Percentiles rank a stretch among this genome's conserved stretches.
These are phyloP conservation scores for Cryptus armator DNA, from an alignment of 2,888 invertebrate genomes.

Conservation along the genomic window DNA sequence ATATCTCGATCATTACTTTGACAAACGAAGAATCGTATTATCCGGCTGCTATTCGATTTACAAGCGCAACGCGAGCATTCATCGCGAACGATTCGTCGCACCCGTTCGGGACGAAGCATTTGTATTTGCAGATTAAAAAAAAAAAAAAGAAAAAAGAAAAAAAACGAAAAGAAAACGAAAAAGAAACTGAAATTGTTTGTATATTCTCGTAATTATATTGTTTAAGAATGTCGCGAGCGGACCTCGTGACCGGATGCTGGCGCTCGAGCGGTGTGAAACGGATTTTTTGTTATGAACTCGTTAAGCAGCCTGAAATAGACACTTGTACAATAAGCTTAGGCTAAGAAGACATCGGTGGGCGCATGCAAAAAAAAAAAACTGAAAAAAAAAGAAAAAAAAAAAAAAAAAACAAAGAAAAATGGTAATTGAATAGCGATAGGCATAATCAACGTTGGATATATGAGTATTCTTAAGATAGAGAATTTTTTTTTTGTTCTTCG, in stretches of 20 bases:
- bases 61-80: constrained; percentile 33
- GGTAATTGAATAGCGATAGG: constrained; percentile 68
- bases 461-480: constrained; percentile 64
- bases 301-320: constrained; percentile 72
- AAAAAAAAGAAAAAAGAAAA: neutral
- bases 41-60: constrained; percentile 64
- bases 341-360: constrained; percentile 71
- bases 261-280: constrained; percentile 72
- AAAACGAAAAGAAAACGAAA: constrained; percentile 12
- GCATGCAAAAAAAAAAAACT: constrained; percentile 72
- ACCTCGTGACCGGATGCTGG: constrained; percentile 2
- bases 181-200: constrained; percentile 10
- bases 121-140: constrained; percentile 36
- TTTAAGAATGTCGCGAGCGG: constrained; percentile 8
- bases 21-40: constrained; percentile 63
- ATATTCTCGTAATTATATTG: constrained; percentile 62
- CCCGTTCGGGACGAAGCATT: constrained; percentile 51
- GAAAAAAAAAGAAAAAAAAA: constrained; percentile 29
- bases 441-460: constrained; percentile 64
- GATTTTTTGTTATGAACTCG: constrained; percentile 52
- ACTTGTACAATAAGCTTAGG: constrained; percentile 75
- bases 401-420: constrained; percentile 61
- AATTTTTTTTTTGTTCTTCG: constrained; percentile 39
- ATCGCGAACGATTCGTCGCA: constrained; percentile 27
- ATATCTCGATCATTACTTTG: constrained; percentile 61